Percentiles rank a stretch among this genome's conserved stretches.
Evolutionary conservation across 1,140 invertebrate genomes (phyloP).

Genomic region (Cherax quadricarinatus): DNA sequence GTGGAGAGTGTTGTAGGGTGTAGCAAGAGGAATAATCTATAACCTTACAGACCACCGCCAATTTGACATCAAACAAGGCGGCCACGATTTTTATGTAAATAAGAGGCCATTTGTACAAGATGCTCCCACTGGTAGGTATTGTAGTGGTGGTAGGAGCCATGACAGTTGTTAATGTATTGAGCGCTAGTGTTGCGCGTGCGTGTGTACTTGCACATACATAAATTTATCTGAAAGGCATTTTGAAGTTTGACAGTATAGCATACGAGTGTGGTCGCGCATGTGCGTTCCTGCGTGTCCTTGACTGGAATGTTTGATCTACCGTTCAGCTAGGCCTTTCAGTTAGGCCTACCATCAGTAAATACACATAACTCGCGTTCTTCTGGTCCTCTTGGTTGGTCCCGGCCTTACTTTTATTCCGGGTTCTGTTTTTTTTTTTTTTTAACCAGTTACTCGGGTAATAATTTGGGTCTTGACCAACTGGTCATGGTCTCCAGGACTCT

Average conservation of each 20-base stretch:
- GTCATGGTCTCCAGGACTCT: too few relatives aligned
- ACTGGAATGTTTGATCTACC: too few relatives aligned
- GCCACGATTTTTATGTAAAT: background rate
- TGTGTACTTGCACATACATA: background rate
- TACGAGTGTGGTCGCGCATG: background rate
- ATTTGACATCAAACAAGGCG: background rate
- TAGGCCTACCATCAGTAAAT: background rate
- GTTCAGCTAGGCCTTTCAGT: background rate
- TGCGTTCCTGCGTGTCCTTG: background rate
- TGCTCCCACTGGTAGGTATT: background rate
- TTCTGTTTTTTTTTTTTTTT: too few relatives aligned
- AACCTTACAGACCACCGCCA: background rate
- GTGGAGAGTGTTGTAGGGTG: too few relatives aligned
- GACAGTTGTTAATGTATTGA: background rate
- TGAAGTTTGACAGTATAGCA: too few relatives aligned
- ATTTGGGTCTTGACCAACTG: too few relatives aligned
- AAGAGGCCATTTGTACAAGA: background rate
- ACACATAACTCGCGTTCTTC: background rate
- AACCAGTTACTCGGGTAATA: too few relatives aligned
- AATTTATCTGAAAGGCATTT: too few relatives aligned
- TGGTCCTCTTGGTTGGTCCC: too few relatives aligned
- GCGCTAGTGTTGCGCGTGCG: background rate
- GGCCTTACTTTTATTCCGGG: too few relatives aligned
- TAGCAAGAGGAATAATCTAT: too few relatives aligned
- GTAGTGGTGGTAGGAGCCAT: background rate